Base-by-base conservation (phyloP, 2,888 invertebrate genomes). In the Drosophila trichaetosa region DNA sequence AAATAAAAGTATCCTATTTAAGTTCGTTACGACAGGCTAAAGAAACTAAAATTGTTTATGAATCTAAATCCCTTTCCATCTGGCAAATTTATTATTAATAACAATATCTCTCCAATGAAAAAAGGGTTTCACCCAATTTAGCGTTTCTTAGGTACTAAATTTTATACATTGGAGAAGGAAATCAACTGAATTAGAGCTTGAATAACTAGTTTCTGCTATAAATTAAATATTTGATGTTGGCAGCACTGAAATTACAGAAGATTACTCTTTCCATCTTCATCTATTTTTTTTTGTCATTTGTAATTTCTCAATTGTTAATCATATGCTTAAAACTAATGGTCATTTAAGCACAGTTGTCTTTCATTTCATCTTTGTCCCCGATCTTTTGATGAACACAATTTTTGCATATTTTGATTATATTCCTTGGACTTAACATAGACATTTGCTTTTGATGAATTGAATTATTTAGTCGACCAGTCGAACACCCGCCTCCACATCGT, bases 401-500 rank as follows among this genome's bases (percentile, higher is more conserved):
- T 36, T 36, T 29, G 34, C 29, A n/a, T 36, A 21, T 57, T 75
- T 73, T 77, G 72, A 78, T 86, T 81, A 64, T 65, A 66, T 48
- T 54, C 53, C 58, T 68, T 60, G 51, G 57, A 56, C 56, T 69
- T 54, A 54, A 27, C 53, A 36, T 51, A 38, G 29, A 11, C 33
- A 58, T 38, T 54, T 40, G 51, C 18, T 24, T 56, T 40, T 27
- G 8, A 40, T 11, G 18, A 24, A 36, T 24, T 57, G 8, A 21
- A 40, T n/a, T n/a, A 31, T 54, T 66, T 86, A 86, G 13, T 86
- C 85, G 56, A 86, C 71, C 34, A 86, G 72, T 56, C 89, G 80
- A 13, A 76, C 82, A 16, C 85, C 82, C 24, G 80, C 80, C 36
- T 87, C 88, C 7, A 83, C 84, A 42, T 76, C 86, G 4, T 79